Base-by-base conservation (phyloP, 1,140 invertebrate genomes). In the Branchinecta lynchi region DNA sequence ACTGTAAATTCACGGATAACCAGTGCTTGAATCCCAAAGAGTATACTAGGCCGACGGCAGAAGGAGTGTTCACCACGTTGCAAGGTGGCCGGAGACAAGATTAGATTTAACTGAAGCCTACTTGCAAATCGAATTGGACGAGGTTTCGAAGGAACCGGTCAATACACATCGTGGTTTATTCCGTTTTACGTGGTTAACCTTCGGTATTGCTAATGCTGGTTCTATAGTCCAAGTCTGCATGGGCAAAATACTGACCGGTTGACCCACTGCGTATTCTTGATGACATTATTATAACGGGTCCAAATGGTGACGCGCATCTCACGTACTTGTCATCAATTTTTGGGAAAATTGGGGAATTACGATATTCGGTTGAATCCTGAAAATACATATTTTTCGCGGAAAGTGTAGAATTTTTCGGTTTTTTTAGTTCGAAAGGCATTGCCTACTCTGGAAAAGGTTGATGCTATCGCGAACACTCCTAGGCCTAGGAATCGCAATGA, bases 171-270 rank as follows among this genome's bases (percentile, higher is more conserved):
- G 32, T 32, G 32, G 32, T 32, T 32, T 75, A 9, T 81, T 76
- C 68, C 12, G 68, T 66, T 77, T 79, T 73, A 78, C 78, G 69
- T 69, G 77, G 51, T 67, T 82, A 9, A 76, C 75, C 7, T 84
- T 81, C 76, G 81, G 80, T 9, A 76, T 84, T 7, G 77, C 78
- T 70, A 76, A 76, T 21, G 79, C 81, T 0, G 79, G 81, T 20
- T 73, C 76, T n/a, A 77, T 81, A 70, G 84, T 84, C 71, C 80
- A 84, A 73, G 51, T 76, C 69, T 74, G 78, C n/a, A 80, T 84
- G 21, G 78, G 80, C 60, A 71, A 76, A 71, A 72, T 79, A 7
- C 66, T 83, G 9, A 66, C 60, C 60, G 73, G 72, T 43, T 67
- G 79, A 7, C 72, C 72, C 43, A 73, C 71, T 21, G 74, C 73